Conservation (phyloP, 2,888 invertebrate genomes). For the Beris chalybata region DNA sequence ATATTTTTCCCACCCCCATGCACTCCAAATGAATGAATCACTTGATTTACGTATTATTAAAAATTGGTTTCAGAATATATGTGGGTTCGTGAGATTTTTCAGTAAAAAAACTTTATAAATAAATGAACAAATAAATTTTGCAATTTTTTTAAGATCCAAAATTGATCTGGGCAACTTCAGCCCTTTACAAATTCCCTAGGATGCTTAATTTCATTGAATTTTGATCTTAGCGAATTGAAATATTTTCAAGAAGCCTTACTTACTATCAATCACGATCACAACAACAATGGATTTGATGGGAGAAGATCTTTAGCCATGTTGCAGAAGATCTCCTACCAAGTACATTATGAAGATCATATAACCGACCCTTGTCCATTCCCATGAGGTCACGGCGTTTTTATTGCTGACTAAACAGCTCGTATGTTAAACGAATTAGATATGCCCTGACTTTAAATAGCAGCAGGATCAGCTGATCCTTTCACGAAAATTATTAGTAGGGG, state of each 20-base stretch:
- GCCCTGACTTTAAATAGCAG: conserved; percentile 21
- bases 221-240: no score
- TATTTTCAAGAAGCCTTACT: conserved; percentile 6
- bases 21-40: no score
- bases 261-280: conserved; percentile 22
- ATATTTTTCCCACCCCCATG: no score
- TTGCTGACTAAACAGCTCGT: not conserved
- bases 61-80: no score
- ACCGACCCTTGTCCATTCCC: conserved; percentile 1
- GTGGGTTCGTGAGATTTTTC: no score
- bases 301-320: conserved; percentile 3
- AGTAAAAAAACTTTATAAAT: no score
- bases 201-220: no score
- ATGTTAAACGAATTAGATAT: conserved; percentile 25
- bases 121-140: no score
- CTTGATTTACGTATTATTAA: no score
- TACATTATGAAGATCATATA: not conserved
- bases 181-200: no score
- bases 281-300: conserved; percentile 11
- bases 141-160: no score
- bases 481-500: not conserved
- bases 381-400: conserved; percentile 7
- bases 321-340: not conserved
- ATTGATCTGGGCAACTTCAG: no score
- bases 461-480: conserved; percentile 14